Evolutionary conservation across 2,888 invertebrate species (phyloP), one percentile per base, ranked within the genome.

Genomic region (Junonia oenone): DNA sequence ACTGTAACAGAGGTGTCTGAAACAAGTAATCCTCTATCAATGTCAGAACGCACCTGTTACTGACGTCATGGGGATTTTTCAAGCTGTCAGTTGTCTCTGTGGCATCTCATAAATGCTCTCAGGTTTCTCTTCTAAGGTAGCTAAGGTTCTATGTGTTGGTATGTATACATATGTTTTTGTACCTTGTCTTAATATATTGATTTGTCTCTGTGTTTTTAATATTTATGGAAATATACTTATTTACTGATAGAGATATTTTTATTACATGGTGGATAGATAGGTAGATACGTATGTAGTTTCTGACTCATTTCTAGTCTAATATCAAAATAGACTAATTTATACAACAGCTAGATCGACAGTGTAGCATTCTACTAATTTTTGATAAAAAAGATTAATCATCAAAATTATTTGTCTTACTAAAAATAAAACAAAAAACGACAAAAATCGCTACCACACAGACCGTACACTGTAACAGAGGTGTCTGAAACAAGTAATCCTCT

Each of bases 11-110:
- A 54, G 57, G 54, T 62, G 54, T 57, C 52, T 52, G 49, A 57
- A 56, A 55, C 63, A 62, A 63, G 58, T 66, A 66, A 66, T 64
- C 67, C 66, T 68, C 61, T 62, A 61, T 71, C 71, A 71, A 65
- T 66, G 71, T 70, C 68, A 63, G 57, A 61, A 64, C 66, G 61
- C 69, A 70, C 69, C 71, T 70, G 70, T 66, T 70, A 66, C 67
- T 61, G 57, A 58, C 62, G 64, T 66, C 60, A 64, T 60, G 46
- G 62, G 64, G 63, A 68, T 69, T 68, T 69, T 65, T 67, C 65
- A 61, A 58, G 48, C 48, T 48, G 51, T 50, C 47, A 40, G 38
- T 40, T 27, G 35, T 15, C 27, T 47, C 46, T 29, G 29, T 14
- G 53, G 26, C 9, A 37, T 45, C 38, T 47, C 38, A 53, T 53